A percentile compares a stretch with the other conserved stretches of the same genome.
These are phyloP conservation scores for Thymelicus sylvestris DNA, from an alignment of 2,888 invertebrate species.

Conservation along the genomic window DNA sequence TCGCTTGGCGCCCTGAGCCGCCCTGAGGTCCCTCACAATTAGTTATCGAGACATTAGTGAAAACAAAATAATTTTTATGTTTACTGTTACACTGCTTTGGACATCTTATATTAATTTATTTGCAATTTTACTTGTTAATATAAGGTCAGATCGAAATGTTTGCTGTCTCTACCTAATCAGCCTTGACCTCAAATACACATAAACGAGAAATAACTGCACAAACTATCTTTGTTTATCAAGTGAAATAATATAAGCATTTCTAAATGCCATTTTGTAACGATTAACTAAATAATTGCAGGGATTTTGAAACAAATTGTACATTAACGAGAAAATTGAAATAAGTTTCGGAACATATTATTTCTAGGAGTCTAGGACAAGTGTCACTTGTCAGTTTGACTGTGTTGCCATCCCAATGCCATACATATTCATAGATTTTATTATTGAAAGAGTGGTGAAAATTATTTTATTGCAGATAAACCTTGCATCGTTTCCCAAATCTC, in stretches of 20 bases:
- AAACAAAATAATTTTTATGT: conserved; percentile 72
- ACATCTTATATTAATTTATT: conserved; percentile 63
- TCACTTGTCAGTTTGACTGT: conserved; percentile 32
- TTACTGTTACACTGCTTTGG: conserved; percentile 69
- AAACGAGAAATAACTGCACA: not conserved
- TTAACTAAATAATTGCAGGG: not conserved
- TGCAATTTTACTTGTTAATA: conserved; percentile 57
- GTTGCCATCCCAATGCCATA: conserved; percentile 34
- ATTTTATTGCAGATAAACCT: too few species aligned
- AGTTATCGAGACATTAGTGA: conserved; percentile 71
- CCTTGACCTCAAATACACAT: conserved; percentile 31
- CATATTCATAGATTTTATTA: not conserved
- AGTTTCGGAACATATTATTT: conserved; percentile 42
- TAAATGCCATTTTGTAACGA: not conserved
- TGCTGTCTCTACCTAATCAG: conserved; percentile 26
- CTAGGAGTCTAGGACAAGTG: conserved; percentile 34
- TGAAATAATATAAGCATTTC: not conserved
- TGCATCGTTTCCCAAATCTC: too few species aligned
- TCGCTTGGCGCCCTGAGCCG: conserved; percentile 60
- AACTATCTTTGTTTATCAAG: not conserved
- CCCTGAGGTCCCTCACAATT: conserved; percentile 58
- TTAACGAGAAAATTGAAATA: conserved; percentile 17
- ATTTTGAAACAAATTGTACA: conserved; percentile 9
- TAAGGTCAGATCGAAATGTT: conserved; percentile 56
- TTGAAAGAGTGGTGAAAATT: too few species aligned